These are phyloP conservation scores for Heliconius nattereri DNA, from an alignment of 1,140 invertebrate genomes.

Conservation along the genomic window DNA sequence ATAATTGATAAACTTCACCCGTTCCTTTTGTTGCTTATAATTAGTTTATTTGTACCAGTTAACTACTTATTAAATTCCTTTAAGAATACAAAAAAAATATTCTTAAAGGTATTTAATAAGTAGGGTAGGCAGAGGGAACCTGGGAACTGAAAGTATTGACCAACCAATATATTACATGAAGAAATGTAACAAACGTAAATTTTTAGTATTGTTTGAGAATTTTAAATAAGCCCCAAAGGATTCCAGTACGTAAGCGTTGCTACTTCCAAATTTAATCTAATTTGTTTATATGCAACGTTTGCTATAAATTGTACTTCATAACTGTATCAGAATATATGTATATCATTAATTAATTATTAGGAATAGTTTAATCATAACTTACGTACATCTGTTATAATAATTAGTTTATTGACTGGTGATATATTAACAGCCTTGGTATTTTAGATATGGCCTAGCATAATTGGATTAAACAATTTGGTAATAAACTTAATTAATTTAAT, in stretches of 20 bases:
- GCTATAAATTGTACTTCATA: neutral
- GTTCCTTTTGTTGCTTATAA: neutral
- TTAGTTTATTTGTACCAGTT: neutral
- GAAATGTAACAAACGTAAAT: too few relatives aligned
- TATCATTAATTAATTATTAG: constrained; percentile 14
- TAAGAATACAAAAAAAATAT: too few relatives aligned
- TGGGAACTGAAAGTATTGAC: too few relatives aligned
- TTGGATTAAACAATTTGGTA: constrained; percentile 3
- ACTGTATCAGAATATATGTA: neutral
- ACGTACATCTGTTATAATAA: constrained; percentile 19
- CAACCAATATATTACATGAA: too few relatives aligned
- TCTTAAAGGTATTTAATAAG: too few relatives aligned
- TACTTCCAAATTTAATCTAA: too few relatives aligned
- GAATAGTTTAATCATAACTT: constrained; percentile 15
- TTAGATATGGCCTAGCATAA: constrained; percentile 22
- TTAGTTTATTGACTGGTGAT: constrained; percentile 35
- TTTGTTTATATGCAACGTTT: too few relatives aligned
- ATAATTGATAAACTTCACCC: neutral
- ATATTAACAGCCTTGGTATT: constrained; percentile 28
- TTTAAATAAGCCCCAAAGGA: too few relatives aligned
- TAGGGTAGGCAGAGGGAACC: too few relatives aligned
- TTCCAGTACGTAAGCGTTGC: too few relatives aligned
- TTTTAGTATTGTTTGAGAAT: too few relatives aligned
- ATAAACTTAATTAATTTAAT: neutral
- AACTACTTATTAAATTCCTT: neutral